A percentile compares a stretch with the other conserved stretches of the same genome.
Conservation (phyloP, 2,888 invertebrate genomes). For the Agelastica alni region DNA sequence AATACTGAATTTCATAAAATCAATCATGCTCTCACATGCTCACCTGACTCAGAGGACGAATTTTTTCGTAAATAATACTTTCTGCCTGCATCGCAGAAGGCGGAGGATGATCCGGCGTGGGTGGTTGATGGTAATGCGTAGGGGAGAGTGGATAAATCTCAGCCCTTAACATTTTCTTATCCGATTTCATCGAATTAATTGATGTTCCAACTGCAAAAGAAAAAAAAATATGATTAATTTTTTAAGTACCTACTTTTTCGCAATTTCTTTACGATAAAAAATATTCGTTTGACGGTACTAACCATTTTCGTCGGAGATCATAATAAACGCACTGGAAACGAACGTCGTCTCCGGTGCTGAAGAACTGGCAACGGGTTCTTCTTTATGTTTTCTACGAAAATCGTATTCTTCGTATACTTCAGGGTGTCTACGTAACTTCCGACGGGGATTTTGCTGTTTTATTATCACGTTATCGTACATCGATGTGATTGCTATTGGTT, state of each 20-base stretch:
- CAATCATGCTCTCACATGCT: conserved; percentile 56
- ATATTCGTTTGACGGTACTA: conserved; percentile 42
- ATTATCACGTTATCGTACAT: conserved; percentile 74
- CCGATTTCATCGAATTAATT: conserved; percentile 34
- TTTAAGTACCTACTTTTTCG: background rate
- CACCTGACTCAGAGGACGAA: conserved; percentile 89
- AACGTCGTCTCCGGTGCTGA: conserved; percentile 57
- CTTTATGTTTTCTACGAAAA: conserved; percentile 52
- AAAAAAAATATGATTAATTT: background rate
- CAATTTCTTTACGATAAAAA: background rate
- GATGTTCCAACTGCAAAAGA: conserved; percentile 23
- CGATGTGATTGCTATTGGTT: conserved; percentile 74
- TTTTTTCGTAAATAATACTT: conserved; percentile 85
- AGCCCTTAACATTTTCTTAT: conserved; percentile 32
- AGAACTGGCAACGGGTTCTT: conserved; percentile 44
- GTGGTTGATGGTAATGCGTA: conserved; percentile 87
- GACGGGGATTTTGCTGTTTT: conserved; percentile 72
- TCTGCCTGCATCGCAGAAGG: conserved; percentile 89
- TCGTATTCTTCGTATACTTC: conserved; percentile 68
- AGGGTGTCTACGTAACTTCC: conserved; percentile 68
- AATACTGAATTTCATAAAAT: conserved; percentile 33
- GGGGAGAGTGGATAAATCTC: conserved; percentile 75
- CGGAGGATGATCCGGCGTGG: conserved; percentile 93
- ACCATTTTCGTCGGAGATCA: conserved; percentile 56
- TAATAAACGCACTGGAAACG: conserved; percentile 62